Evolutionary conservation across 1,140 invertebrate species (phyloP), one percentile per base, ranked within the genome.

Genomic region (Drosophila willistoni): DNA sequence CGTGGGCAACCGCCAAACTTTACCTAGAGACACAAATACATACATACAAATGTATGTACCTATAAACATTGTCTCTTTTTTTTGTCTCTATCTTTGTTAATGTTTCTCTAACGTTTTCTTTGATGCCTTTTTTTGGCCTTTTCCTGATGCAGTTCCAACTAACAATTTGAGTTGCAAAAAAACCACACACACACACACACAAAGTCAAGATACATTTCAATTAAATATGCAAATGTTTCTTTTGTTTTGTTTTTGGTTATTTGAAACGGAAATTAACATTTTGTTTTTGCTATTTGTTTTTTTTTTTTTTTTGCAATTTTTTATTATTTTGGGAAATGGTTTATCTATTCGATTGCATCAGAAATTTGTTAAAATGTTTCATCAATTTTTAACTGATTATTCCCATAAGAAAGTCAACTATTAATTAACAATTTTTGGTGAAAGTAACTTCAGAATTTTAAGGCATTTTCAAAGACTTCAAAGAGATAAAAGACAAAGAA

Each of bases 91-190:
- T 17, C 13, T 17, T 47, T 17, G 14, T 14, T 14, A 7, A 4
- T 17, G 3, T 44, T 14, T 14, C n/a, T 7, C 7, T 44, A 7
- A 14, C 7, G 51, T 19, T 29, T 65, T 64, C 66, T 73, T 56
- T 13, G 47, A 25, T 60, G 65, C 19, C 60, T 42, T 70, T 77
- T 65, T 71, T 42, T 25, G 65, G 41, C 55, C 44, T 78, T 86
- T 86, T 81, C 71, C 71, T 77, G 71, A 44, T 86, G 74, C 78
- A 78, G 59, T 73, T 61, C 36, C 44, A 47, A 9, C 5, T 29
- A 29, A 10, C 44, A 47, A 47, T 7, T 47, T 47, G 3, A 36
- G 19, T 22, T 22, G 19, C 19, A 22, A 47, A 77, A 76, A 63
- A 72, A 68, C 22, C 0, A 22, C 3, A 41, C n/a, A 42, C 5